Base-by-base conservation (phyloP, 1,140 invertebrate genomes). In the Spodoptera litura region DNA sequence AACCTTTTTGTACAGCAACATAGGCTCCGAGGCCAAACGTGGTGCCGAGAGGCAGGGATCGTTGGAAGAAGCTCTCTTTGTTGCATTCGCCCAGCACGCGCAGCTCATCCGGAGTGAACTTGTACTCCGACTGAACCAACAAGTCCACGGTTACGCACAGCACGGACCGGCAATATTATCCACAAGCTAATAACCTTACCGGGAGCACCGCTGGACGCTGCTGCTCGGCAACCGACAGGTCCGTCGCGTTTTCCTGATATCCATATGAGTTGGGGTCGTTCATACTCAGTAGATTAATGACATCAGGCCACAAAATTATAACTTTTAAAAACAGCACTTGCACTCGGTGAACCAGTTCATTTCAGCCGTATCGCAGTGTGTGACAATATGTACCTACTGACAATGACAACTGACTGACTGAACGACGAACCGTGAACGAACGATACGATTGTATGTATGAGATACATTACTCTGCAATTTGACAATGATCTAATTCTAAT, bases 71-170 rank as follows among this genome's bases (percentile, higher is more conserved):
- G 78, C 96, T 97, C 87, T 97, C 97, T 4, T 91, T 83, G 84
- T 97, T 97, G 89, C 97, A 97, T 91, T 97, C 96, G 81, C 94
- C 91, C 52, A 97, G 93, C 49, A 96, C 96, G 79, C 95, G 90
- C 55, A 97, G 64, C 88, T 97, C 97, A 62, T 97, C 96, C 11
- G 93, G 86, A 0, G 95, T 94, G 83, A 96, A 96, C 90, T 95
- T 94, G 87, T 96, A 95, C 82, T 92, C 91, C 73, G 90, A 89
- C 95, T 96, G 87, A 77, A 89, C 82, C 81, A 82, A 76, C 61
- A 76, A 64, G 15, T 13, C 27, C 15, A 78, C 3, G 4, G 62
- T 81, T 66, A 68, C 64, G 20, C 52, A 62, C 44, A 62, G 58
- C 72, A 12, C 4, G 10, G 9, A n/a, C 3, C 56, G 6, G 13